Evolutionary conservation across 1,140 invertebrate species (phyloP).

Genomic region (Drosophila persimilis): DNA sequence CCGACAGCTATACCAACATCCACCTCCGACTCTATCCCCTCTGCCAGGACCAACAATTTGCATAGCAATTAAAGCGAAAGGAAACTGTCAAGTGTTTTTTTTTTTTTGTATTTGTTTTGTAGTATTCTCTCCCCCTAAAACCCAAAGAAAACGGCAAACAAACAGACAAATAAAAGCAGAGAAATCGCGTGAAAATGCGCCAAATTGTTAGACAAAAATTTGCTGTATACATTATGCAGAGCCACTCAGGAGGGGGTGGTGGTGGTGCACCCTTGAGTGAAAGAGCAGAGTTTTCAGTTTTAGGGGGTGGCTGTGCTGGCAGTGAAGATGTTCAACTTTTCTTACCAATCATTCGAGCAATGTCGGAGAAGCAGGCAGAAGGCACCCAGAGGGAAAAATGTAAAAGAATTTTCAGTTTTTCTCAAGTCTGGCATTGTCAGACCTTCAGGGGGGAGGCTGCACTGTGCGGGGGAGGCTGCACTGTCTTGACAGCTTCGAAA

Average conservation of each 20-base stretch:
- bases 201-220: conserved; percentile 74
- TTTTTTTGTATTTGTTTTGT: not conserved
- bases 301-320: not conserved
- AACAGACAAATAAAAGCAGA: conserved; percentile 51
- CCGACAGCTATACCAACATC: not conserved
- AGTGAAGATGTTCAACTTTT: conserved; percentile 48
- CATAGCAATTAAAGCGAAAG: conserved; percentile 68
- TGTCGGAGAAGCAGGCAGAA: conserved; percentile 24
- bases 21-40: not conserved
- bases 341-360: conserved; percentile 68
- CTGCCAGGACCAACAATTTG: conserved; percentile 40
- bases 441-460: not conserved
- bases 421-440: conserved; percentile 42
- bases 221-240: conserved; percentile 68
- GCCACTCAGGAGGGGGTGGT: conserved; percentile 5
- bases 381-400: conserved; percentile 10
- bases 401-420: conserved; percentile 58
- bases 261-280: not conserved
- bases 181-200: conserved; percentile 77
- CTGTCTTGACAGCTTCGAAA: conserved; percentile 65
- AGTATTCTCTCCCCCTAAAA: not conserved
- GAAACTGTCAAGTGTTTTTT: conserved; percentile 65
- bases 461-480: conserved; percentile 35
- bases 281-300: too few relatives aligned
- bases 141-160: conserved; percentile 26